These are phyloP conservation scores for Euspilapteryx auroguttella DNA, from an alignment of 2,888 invertebrate species.

Conservation along the genomic window DNA sequence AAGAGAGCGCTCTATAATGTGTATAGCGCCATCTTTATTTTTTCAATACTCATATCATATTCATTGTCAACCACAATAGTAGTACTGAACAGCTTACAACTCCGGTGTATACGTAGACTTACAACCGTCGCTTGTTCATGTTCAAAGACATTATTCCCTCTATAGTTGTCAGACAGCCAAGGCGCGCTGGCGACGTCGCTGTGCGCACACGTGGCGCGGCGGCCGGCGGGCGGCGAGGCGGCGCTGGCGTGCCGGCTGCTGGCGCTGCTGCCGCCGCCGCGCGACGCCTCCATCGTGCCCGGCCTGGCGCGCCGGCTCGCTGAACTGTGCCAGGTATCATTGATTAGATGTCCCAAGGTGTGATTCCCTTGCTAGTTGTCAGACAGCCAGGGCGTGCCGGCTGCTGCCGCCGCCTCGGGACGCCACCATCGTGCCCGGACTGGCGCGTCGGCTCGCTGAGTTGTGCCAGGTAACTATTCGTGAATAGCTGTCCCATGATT, in stretches of 20 bases:
- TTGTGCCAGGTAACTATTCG: constrained; percentile 22
- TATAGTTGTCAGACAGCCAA: constrained; percentile 38
- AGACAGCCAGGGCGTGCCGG: constrained; percentile 48
- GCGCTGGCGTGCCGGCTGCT: constrained; percentile 38
- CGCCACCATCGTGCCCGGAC: constrained; percentile 22
- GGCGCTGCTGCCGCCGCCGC: constrained; percentile 40
- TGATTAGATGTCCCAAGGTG: too few relatives aligned
- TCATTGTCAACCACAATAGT: too few relatives aligned
- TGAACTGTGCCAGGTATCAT: constrained; percentile 22
- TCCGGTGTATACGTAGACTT: too few relatives aligned
- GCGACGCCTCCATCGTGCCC: constrained; percentile 25
- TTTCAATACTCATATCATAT: too few relatives aligned
- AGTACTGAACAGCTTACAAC: too few relatives aligned
- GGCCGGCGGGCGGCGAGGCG: constrained; percentile 20
- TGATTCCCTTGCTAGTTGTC: constrained; percentile 21
- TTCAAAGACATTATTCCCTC: too few relatives aligned
- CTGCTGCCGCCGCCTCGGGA: constrained; percentile 41
- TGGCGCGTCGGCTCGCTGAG: constrained; percentile 26
- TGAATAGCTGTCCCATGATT: too few relatives aligned
- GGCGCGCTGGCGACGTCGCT: constrained; percentile 37
- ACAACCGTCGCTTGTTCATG: too few relatives aligned
- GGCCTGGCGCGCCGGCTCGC: constrained; percentile 26
- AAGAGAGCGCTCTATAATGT: too few relatives aligned
- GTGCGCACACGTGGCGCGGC: constrained; percentile 26
- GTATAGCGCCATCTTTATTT: too few relatives aligned